Evolutionary conservation across 2,888 invertebrate genomes (phyloP), one percentile per base, ranked within the genome.

Genomic region (Brachyopa scutellaris): DNA sequence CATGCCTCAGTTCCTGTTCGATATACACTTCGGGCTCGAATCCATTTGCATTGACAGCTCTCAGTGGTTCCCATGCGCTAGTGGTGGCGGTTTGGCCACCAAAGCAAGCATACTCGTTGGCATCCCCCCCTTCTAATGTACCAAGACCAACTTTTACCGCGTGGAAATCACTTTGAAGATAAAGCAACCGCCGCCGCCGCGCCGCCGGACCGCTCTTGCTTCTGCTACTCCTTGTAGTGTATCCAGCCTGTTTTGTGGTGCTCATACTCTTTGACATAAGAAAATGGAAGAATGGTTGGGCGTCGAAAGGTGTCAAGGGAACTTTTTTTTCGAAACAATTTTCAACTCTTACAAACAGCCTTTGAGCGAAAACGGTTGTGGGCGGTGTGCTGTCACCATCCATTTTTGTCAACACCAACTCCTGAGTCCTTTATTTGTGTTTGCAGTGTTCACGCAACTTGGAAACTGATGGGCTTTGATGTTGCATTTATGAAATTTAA

Each of bases 41-140:
- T 70, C 69, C 80, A 80, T 80, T 80, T 80, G 74, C 80, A 80
- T 80, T 76, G 80, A 80, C 76, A 70, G 61, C 59, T 59, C 55
- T 66, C 38, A 36, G 33, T 8, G 17, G 38, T 29, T n/a, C n/a
- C n/a, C n/a, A n/a, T n/a, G n/a, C n/a, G 21, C 42, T 38, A 23
- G n/a, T 59, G 66, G 51, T 55, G 74, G 47, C 53, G 26, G n/a
- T 67, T 61, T 33, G 23, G 61, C 26, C 26, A 19, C 49, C 67
- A 69, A 69, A 74, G 74, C 62, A 62, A 69, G 62, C 36, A 36
- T n/a, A 4, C 15, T 57, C 26, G 36, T 42, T 19, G 15, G 9
- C 8, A 40, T 42, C 55, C 55, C 42, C 45, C 67, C 23, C 15
- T 33, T 47, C 21, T 36, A 64, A 57, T 64, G 49, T 19, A 64